Evolutionary conservation across 2,888 invertebrate species (phyloP), one percentile per base, ranked within the genome.

Genomic region (Apocheima hispidaria): DNA sequence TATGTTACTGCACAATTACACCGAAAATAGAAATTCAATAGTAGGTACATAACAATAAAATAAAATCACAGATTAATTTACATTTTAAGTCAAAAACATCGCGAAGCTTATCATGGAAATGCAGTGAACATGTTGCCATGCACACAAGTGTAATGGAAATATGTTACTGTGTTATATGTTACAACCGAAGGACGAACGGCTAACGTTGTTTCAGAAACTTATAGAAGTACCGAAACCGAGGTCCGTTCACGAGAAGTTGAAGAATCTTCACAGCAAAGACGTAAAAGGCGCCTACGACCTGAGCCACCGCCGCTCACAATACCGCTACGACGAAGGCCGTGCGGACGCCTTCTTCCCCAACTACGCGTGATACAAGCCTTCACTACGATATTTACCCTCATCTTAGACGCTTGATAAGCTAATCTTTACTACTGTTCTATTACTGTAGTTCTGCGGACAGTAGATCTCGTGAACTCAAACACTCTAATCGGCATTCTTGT

Each of bases 341-440:
- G 71, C 71, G 0, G 83, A 86, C 16, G 77, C 77, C 0, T 88
- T 84, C 72, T 87, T 87, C 69, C 79, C 83, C 0, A 84, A 74
- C 69, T 87, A 83, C 72, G 75, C 83, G 57, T 85, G 70, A 76
- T 20, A n/a, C 20, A n/a, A n/a, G n/a, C 4, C 1, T 21, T 12
- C 6, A 12, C 5, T 21, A 21, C 21, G 12, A 21, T 40, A 38
- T 9, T 9, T 3, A 16, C 38, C 2, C 1, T 41, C 21, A 4
- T 21, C 9, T 1, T 5, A n/a, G 12, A n/a, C 21, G 6, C 4
- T 4, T 18, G 7, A 41, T 40, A 40, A 4, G 4, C 4, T 4
- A 35, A 35, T 12, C 12, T 14, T 6, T 35, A 14, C n/a, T 35
- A n/a, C n/a, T 30, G 9, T 9, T 30, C 7, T 9, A 30, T 30